Conservation (phyloP, 2,113 vertebrate species). For the Cheilinus undulatus region DNA sequence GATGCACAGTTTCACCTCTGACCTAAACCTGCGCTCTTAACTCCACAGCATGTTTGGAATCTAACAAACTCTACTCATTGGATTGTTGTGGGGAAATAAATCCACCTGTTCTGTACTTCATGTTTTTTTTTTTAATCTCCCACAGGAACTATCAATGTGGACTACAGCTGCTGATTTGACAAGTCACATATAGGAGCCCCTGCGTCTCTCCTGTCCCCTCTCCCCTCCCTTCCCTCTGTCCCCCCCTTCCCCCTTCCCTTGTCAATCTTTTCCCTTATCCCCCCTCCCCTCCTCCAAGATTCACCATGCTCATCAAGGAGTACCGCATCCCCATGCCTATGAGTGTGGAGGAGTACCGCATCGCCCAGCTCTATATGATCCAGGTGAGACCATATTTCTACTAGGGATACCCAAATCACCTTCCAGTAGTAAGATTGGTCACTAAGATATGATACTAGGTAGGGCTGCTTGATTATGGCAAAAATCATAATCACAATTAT, state of each 20-base stretch:
- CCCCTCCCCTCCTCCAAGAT: slow-evolving; percentile 68
- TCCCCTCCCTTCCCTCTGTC: slow-evolving; percentile 34
- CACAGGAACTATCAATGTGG: slow-evolving; percentile 72
- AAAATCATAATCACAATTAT: too few relatives aligned
- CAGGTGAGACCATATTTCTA: slow-evolving; percentile 84
- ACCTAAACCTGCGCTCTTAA: too few relatives aligned
- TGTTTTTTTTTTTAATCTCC: slow-evolving; percentile 9
- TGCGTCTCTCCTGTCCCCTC: slow-evolving; percentile 39
- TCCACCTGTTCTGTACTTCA: not conserved
- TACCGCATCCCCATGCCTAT: slow-evolving; percentile 97
- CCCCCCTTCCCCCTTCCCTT: slow-evolving; percentile 61
- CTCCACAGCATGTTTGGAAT: slow-evolving; percentile 13
- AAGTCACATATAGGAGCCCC: slow-evolving; percentile 57
- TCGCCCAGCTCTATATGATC: slow-evolving; percentile 99
- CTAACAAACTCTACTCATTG: not conserved
- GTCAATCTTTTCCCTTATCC: slow-evolving; percentile 62
- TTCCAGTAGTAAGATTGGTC: too few relatives aligned
- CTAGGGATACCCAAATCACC: too few relatives aligned
- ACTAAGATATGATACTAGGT: too few relatives aligned
- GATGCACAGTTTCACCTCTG: too few relatives aligned
- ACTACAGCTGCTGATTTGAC: slow-evolving; percentile 58
- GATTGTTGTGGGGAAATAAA: not conserved
- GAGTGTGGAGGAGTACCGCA: slow-evolving; percentile 98
- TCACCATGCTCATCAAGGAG: slow-evolving; percentile 98
- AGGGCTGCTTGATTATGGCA: too few relatives aligned